Percentiles rank a stretch among this genome's conserved stretches.
Evolutionary conservation across 2,888 invertebrate species (phyloP).

Genomic region (Piscicola geometra): DNA sequence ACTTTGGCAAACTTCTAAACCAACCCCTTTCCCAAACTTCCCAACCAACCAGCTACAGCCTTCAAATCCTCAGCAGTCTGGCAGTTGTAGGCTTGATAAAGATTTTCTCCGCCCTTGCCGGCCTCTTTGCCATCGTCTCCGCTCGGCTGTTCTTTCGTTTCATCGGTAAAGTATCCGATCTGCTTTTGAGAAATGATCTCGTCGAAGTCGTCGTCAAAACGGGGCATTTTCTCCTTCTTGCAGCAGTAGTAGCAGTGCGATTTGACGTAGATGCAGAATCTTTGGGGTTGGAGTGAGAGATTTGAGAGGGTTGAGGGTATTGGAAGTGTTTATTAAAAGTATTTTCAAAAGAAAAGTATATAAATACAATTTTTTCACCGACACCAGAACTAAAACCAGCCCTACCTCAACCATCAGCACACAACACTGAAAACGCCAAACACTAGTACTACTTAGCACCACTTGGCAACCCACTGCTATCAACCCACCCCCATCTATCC

Average conservation of each 20-base stretch:
- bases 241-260: constrained; percentile 49
- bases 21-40: background rate
- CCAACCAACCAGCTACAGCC: background rate
- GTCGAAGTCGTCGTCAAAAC: background rate
- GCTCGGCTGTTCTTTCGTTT: background rate
- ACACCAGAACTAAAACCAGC: too few relatives aligned
- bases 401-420: too few relatives aligned
- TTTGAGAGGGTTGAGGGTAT: too few relatives aligned
- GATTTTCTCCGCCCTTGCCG: background rate
- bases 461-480: too few relatives aligned
- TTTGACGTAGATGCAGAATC: constrained; percentile 43
- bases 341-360: too few relatives aligned
- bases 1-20: too few relatives aligned
- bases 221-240: constrained; percentile 42
- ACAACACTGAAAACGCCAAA: too few relatives aligned
- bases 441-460: too few relatives aligned
- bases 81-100: constrained; percentile 29
- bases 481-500: too few relatives aligned
- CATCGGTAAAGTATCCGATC: background rate
- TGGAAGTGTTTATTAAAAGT: too few relatives aligned
- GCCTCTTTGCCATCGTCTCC: background rate
- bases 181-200: background rate
- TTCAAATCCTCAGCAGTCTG: background rate
- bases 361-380: too few relatives aligned
- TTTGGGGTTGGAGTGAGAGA: too few relatives aligned